Evolutionary conservation across 2,113 vertebrate species (phyloP).

Genomic region (Mus spicilegus): DNA sequence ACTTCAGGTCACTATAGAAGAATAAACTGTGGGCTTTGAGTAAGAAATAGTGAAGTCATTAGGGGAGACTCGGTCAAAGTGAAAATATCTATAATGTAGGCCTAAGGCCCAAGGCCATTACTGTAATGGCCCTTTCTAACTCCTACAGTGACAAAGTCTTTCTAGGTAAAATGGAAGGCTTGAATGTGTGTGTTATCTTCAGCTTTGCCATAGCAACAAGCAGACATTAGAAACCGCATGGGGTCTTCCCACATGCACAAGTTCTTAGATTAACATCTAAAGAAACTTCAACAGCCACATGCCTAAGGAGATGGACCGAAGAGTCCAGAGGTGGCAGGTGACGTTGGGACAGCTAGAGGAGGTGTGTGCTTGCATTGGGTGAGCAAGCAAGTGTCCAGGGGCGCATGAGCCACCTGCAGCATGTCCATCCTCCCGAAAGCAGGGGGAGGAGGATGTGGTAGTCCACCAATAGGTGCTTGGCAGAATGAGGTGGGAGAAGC

Average conservation of each 20-base stretch:
- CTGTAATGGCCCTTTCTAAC: background rate
- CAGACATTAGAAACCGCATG: background rate
- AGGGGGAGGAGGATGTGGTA: background rate
- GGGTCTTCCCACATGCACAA: background rate
- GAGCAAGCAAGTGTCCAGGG: background rate
- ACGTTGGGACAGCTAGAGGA: background rate
- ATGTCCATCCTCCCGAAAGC: background rate
- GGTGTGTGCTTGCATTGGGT: rapidly evolving
- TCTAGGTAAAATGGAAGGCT: background rate
- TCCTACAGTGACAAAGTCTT: too few species aligned
- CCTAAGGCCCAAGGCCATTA: background rate
- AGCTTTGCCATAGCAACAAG: background rate
- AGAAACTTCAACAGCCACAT: background rate
- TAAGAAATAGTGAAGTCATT: background rate
- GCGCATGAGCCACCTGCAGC: background rate
- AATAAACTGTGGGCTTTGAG: background rate
- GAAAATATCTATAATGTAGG: background rate
- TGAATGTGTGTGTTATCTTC: background rate
- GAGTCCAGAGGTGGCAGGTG: background rate
- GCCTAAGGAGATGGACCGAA: background rate
- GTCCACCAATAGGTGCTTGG: background rate
- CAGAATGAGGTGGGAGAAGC: background rate
- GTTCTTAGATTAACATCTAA: background rate
- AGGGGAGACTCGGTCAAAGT: background rate
- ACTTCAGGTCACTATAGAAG: background rate